These are phyloP conservation scores for Branchellion lobata DNA, from an alignment of 2,888 invertebrate genomes.

Conservation along the genomic window DNA sequence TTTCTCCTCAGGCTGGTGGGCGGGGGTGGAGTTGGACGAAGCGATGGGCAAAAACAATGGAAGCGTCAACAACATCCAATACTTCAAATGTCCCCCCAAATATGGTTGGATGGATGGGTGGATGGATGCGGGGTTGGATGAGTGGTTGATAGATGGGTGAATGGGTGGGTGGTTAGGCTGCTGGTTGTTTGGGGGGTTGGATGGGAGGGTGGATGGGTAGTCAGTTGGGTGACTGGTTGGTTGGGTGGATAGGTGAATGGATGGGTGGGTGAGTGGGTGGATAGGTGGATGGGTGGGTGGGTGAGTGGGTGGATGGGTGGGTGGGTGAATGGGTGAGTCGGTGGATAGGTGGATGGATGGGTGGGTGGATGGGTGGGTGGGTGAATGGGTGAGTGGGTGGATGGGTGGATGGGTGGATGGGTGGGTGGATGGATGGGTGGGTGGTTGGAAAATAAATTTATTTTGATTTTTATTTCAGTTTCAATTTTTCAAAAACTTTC, in stretches of 20 bases:
- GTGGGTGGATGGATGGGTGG: no score
- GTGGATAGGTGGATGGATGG: neutral
- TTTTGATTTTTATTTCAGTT: no score
- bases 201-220: neutral
- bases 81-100: conserved; percentile 62
- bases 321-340: neutral
- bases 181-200: neutral
- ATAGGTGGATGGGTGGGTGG: neutral
- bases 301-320: neutral
- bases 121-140: neutral
- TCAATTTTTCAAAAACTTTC: no score
- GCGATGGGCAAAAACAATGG: conserved; percentile 65
- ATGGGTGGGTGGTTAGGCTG: neutral
- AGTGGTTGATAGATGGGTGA: neutral
- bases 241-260: neutral
- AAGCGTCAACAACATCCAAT: conserved; percentile 63
- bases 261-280: neutral
- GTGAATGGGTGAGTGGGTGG: neutral
- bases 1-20: conserved; percentile 66
- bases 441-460: no score
- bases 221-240: neutral
- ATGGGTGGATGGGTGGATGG: no score
- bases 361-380: neutral
- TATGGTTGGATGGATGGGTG: conserved; percentile 56
- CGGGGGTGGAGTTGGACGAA: conserved; percentile 65